Conservation (phyloP, 2,888 invertebrate species). For the Caenorhabditis sp. region DNA sequence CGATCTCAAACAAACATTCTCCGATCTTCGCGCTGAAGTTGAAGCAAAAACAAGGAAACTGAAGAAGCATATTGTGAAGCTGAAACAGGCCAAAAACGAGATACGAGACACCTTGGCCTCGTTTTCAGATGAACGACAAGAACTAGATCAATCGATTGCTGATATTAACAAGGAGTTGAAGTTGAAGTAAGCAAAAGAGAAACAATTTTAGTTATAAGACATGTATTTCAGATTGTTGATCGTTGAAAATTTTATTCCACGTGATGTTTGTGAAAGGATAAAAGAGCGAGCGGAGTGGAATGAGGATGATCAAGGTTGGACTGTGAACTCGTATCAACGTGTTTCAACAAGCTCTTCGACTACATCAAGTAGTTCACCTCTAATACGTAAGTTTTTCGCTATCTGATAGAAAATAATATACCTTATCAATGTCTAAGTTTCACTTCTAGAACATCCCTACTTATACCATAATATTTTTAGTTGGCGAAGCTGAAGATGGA, state of each 20-base stretch:
- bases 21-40: constrained; percentile 92
- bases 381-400: constrained; percentile 7
- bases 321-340: constrained; percentile 13
- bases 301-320: constrained; percentile 77
- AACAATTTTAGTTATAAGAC: constrained; percentile 1
- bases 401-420: not conserved
- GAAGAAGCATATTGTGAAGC: constrained; percentile 85
- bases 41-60: constrained; percentile 93
- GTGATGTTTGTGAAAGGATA: constrained; percentile 72
- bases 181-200: constrained; percentile 78
- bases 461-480: too few relatives aligned
- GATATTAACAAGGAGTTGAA: constrained; percentile 88
- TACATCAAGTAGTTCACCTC: not conserved
- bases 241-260: constrained; percentile 88
- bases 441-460: too few relatives aligned
- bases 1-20: constrained; percentile 88
- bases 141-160: constrained; percentile 88
- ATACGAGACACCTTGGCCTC: constrained; percentile 85
- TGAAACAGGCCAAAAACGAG: constrained; percentile 75
- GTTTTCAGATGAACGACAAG: constrained; percentile 88
- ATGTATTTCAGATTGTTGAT: constrained; percentile 75
- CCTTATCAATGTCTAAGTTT: too few relatives aligned
- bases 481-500: constrained; percentile 39
- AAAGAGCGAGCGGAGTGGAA: constrained; percentile 81
- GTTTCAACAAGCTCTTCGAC: not conserved